phyloP scores from a whole-genome alignment of 2,113 vertebrate genomes.

The Stegastes partitus region DNA sequence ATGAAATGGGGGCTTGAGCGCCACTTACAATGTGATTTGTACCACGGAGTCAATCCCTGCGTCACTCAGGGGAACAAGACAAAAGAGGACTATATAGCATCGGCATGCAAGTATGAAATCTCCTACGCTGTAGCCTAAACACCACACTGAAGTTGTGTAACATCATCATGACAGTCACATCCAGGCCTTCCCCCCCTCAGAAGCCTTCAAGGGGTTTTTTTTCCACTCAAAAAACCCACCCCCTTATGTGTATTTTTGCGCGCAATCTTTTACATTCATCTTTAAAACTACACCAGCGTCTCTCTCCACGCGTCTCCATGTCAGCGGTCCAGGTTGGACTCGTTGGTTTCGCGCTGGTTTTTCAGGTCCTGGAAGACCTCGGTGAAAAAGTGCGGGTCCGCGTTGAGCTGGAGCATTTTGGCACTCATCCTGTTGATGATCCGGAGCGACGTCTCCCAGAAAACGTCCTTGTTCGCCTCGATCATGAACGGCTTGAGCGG shows the following conservation, averaged over 20 bases:
- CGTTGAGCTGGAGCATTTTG: slow-evolving; percentile 96
- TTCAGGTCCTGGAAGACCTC: slow-evolving; percentile 98
- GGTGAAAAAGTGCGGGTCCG: slow-evolving; percentile 97
- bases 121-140: slow-evolving; percentile 65
- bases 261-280: slow-evolving; percentile 37
- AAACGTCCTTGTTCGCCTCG: slow-evolving; percentile 93
- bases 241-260: not conserved
- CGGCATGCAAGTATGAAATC: slow-evolving; percentile 76
- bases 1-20: slow-evolving; percentile 18
- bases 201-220: slow-evolving; percentile 17
- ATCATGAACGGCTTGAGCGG: slow-evolving; percentile 97
- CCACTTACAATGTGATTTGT: not conserved
- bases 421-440: slow-evolving; percentile 94
- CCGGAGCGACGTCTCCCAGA: slow-evolving; percentile 94
- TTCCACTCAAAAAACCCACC: slow-evolving; percentile 48
- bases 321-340: slow-evolving; percentile 91
- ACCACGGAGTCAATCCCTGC: slow-evolving; percentile 21
- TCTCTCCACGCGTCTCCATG: slow-evolving; percentile 26
- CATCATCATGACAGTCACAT: slow-evolving; percentile 34
- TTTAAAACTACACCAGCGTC: not conserved
- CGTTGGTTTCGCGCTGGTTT: slow-evolving; percentile 90
- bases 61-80: slow-evolving; percentile 36
- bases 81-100: slow-evolving; percentile 55
- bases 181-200: slow-evolving; percentile 30
- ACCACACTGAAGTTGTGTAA: slow-evolving; percentile 51